Base-by-base conservation (phyloP, 2,888 invertebrate species). In the Tethea ocularis region DNA sequence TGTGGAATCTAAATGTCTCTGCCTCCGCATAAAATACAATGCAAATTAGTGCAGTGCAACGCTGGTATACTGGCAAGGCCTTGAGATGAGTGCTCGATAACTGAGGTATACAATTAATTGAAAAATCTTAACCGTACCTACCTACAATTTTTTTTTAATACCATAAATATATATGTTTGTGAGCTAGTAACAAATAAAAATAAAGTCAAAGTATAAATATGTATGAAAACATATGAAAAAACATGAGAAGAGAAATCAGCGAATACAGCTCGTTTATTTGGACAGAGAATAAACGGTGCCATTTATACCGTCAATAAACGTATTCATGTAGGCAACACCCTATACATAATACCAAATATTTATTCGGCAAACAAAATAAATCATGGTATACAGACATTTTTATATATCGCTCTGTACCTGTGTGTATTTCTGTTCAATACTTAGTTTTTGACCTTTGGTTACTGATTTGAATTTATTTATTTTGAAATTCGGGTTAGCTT, bases 321-420 rank as follows among this genome's bases (percentile, higher is more conserved):
- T 54, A 54, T 54, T 54, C 54, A 54, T 33, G 33, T 54, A 20
- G 17, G 33, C 20, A 54, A 33, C 33, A 54, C 54, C 33, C 54
- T 52, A 52, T 26, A 52, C 52, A 52, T 52, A 52, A 24, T 52
- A 26, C 29, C 58, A 58, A 60, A 62, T 67, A 66, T 74, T 69
- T 72, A 66, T 68, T 59, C 51, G 29, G 61, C 54, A 69, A 75
- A 70, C 68, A 71, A 68, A 59, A 78, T 78, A 77, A 75, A 78
- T 78, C 71, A 74, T 58, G 58, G 36, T 52, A 41, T 60, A 51
- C 58, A 65, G 76, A 74, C 74, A 74, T 70, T 62, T 76, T 71
- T 70, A 73, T 74, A 64, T 59, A 75, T 65, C 67, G 71, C 24
- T 61, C 57, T 72, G 51, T 72, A 70, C 75, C 70, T 70, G 69